A percentile compares a stretch with the other conserved stretches of the same genome.
Conservation (phyloP, 2,888 invertebrate genomes). For the Masnerella sp. region DNA sequence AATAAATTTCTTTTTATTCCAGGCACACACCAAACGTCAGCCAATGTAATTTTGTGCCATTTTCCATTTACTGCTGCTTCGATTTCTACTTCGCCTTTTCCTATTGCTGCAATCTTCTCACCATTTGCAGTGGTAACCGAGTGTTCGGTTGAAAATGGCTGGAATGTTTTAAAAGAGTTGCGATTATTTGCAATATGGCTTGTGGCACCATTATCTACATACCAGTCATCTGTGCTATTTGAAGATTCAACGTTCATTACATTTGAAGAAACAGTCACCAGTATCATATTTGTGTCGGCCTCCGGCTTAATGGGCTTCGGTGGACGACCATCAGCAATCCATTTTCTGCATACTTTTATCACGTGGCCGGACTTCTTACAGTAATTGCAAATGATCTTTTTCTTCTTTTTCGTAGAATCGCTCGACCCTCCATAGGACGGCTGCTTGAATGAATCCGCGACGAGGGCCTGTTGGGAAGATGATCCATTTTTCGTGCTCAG, state of each 20-base stretch:
- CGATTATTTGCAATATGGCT: conserved; percentile 65
- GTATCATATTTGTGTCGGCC: not conserved
- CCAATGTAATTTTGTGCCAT: conserved; percentile 54
- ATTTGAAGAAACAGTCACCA: not conserved
- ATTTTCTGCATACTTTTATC: conserved; percentile 31
- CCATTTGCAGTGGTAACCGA: conserved; percentile 61
- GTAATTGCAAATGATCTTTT: conserved; percentile 25
- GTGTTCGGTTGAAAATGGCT: conserved; percentile 55
- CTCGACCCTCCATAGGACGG: not conserved
- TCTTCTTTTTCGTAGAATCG: conserved; percentile 10
- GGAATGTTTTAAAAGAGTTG: conserved; percentile 55
- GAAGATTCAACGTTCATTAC: not conserved
- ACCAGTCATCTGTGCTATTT: conserved; percentile 60
- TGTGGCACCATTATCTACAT: conserved; percentile 70
- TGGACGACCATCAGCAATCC: conserved; percentile 36
- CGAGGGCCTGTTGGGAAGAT: conserved; percentile 6
- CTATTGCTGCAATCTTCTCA: conserved; percentile 57
- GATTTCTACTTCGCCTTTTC: conserved; percentile 56
- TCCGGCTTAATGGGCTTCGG: not conserved
- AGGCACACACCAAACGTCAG: conserved; percentile 65
- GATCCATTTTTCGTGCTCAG: not conserved
- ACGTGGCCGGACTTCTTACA: conserved; percentile 22
- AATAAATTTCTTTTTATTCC: conserved; percentile 65
- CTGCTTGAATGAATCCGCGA: conserved; percentile 9
- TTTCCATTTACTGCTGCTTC: conserved; percentile 49